phyloP scores from a whole-genome alignment of 2,797 vertebrate species.

The Serranus cabrilla region DNA sequence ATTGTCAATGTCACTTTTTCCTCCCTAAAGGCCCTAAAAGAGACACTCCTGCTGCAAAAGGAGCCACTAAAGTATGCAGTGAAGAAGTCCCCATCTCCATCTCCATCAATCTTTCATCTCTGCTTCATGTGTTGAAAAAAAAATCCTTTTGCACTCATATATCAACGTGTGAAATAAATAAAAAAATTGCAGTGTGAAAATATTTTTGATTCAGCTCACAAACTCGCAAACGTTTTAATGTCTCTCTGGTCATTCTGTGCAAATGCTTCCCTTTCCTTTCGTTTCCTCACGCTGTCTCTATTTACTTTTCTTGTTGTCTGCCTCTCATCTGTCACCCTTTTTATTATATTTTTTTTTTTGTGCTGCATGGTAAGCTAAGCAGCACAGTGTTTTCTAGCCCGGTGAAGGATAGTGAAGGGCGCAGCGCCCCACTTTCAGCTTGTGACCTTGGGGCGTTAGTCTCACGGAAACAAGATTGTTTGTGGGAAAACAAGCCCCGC shows the following conservation, averaged over 20 bases:
- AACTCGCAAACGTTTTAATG: constrained; percentile 7
- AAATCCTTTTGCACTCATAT: constrained; percentile 25
- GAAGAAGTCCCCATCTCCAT: constrained; percentile 8
- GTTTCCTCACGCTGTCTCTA: constrained; percentile 13
- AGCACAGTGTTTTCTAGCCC: neutral
- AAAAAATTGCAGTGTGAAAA: constrained; percentile 4
- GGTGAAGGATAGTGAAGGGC: constrained; percentile 52
- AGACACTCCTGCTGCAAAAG: constrained; percentile 10
- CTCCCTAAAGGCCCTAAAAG: constrained; percentile 10
- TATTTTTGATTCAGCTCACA: neutral
- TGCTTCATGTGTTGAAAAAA: constrained; percentile 4
- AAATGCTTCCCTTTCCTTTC: constrained; percentile 10
- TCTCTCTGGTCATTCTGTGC: constrained; percentile 25
- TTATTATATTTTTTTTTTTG: neutral
- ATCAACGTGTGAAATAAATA: constrained; percentile 9
- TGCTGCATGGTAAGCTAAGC: neutral
- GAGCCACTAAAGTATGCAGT: constrained; percentile 32
- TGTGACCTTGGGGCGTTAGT: constrained; percentile 50
- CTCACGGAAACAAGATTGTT: constrained; percentile 46
- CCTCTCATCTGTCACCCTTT: constrained; percentile 10
- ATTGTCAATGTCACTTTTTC: constrained; percentile 48
- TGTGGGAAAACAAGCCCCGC: constrained; percentile 27
- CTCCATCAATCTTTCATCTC: constrained; percentile 40
- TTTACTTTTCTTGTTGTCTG: constrained; percentile 10
- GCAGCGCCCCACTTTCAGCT: constrained; percentile 48